Evolutionary conservation across 2,113 vertebrate species (phyloP), one percentile per base, ranked within the genome.

Genomic region (Rattus norvegicus): DNA sequence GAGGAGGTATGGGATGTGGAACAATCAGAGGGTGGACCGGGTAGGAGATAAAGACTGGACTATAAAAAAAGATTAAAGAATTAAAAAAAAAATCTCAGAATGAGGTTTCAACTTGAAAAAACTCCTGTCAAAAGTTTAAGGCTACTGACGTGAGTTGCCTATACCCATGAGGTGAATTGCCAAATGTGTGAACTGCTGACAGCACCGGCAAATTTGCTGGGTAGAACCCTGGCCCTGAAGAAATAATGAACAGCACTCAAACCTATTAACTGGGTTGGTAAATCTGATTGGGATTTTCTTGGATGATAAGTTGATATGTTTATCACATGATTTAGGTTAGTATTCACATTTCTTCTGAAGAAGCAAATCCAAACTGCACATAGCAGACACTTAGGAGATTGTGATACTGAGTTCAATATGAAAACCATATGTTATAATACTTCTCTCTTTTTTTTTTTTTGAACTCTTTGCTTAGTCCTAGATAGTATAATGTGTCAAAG

Each of bases 51-150:
- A 43, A 43, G 43, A 43, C 43, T 43, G 43, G 43, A 43, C 43
- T 43, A 43, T 43, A 43, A 43, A 43, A 43, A 43, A 43, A 43
- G 43, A 43, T 43, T 43, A 43, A 43, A 43, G 43, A 43, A 43
- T 43, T 43, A 2, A 13, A 59, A 65, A 65, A 65, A 65, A 70
- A 93, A 93, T 43, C 69, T 91, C 47, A 81, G 76, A 92, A 80
- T 17, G 92, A 63, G 69, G 16, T 52, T 95, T 95, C 81, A 93
- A 81, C 65, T 93, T 87, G 54, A 84, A 86, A 69, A 91, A 95
- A 92, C 67, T 87, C 54, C 24, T 49, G 43, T 91, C 56, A 69
- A 70, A 90, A 79, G 33, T 90, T 59, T 69, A 79, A 86, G 87
- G 61, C 16, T 52, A 33, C 47, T 86, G 85, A 77, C 13, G 95